Percentiles rank a stretch among this genome's conserved stretches.
Conservation (phyloP, 92 coral and sea anemone genomes). For the Zoanthus gigantus region DNA sequence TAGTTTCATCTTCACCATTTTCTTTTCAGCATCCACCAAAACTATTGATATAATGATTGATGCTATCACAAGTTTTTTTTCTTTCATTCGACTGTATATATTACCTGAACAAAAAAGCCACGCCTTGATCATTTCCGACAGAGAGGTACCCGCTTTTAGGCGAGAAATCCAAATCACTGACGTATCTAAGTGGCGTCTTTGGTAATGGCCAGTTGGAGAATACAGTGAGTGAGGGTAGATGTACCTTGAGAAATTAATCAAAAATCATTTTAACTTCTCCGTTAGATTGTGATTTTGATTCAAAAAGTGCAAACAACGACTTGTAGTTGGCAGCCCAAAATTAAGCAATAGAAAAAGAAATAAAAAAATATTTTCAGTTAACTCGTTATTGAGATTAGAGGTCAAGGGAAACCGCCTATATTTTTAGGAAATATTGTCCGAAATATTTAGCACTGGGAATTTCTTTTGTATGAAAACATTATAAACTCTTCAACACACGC, state of each 20-base stretch:
- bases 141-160: constrained; percentile 97
- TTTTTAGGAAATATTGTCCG: too few species aligned
- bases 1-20: too few species aligned
- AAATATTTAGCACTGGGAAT: too few species aligned
- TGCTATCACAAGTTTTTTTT: too few species aligned
- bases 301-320: not conserved
- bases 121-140: constrained; percentile 90
- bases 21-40: too few species aligned
- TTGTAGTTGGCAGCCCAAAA: not conserved
- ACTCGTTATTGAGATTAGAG: too few species aligned
- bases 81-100: not conserved
- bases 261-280: not conserved
- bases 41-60: not conserved
- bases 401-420: too few species aligned
- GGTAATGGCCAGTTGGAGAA: constrained; percentile 98
- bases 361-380: too few species aligned
- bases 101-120: constrained; percentile 90
- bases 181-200: constrained; percentile 87
- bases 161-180: constrained; percentile 85
- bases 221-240: constrained; percentile 89
- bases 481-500: too few species aligned
- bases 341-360: too few species aligned
- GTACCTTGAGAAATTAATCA: constrained; percentile 63
- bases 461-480: too few species aligned
- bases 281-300: not conserved